A percentile compares a stretch with the other conserved stretches of the same genome.
phyloP scores from a whole-genome alignment of 2,888 invertebrate genomes.

The Nymphalis urticae region DNA sequence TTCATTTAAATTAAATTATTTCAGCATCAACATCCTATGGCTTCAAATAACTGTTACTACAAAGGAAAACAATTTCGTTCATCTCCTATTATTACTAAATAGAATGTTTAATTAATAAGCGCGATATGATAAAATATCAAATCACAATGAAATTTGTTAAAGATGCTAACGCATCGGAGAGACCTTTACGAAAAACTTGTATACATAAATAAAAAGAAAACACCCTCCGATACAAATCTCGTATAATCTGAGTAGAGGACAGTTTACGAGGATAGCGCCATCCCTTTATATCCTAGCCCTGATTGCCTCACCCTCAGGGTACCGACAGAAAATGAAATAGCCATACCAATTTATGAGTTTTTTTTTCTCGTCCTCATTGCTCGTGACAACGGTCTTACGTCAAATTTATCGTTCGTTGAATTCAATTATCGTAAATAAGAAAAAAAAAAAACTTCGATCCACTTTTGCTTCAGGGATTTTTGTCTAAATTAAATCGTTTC shows the following conservation, averaged over 20 bases:
- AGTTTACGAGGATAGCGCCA: conserved; percentile 69
- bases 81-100: not conserved
- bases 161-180: conserved; percentile 13
- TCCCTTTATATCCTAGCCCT: conserved; percentile 74
- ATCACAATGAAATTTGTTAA: not conserved
- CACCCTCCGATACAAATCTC: conserved; percentile 62
- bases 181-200: conserved; percentile 22
- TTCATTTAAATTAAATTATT: too few relatives aligned
- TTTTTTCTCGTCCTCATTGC: conserved; percentile 34
- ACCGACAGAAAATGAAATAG: conserved; percentile 52
- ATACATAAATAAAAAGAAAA: conserved; percentile 46
- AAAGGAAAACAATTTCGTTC: not conserved
- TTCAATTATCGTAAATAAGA: conserved; percentile 36
- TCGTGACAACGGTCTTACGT: conserved; percentile 36
- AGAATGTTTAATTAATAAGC: not conserved
- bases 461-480: conserved; percentile 4
- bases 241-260: conserved; percentile 69
- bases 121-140: not conserved
- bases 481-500: conserved; percentile 7
- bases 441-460: conserved; percentile 10
- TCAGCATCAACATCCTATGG: too few relatives aligned
- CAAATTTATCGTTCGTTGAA: conserved; percentile 36
- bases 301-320: conserved; percentile 68
- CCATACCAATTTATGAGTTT: conserved; percentile 35
- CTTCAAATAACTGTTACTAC: not conserved